phyloP scores from a whole-genome alignment of 2,113 vertebrate species.

The Phycodurus eques region DNA sequence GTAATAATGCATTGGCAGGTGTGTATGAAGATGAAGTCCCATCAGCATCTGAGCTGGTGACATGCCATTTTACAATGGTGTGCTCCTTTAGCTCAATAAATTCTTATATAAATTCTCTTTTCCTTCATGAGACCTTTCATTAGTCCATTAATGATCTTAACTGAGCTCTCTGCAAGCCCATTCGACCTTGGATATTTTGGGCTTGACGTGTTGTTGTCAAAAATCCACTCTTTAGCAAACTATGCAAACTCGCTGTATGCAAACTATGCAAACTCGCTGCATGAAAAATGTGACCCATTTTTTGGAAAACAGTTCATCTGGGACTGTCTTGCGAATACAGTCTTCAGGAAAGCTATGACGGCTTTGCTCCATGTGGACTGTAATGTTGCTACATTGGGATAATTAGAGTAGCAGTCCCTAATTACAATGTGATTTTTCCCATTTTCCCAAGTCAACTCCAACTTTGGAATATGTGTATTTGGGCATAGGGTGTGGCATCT shows the following conservation, averaged over 20 bases:
- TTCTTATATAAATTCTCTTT: background rate
- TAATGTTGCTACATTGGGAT: background rate
- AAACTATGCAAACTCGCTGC: background rate
- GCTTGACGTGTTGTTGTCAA: background rate
- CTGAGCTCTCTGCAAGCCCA: background rate
- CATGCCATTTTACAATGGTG: background rate
- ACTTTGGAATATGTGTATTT: background rate
- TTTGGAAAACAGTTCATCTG: background rate
- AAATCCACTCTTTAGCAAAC: background rate
- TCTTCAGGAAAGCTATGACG: constrained; percentile 1
- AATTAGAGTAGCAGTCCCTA: constrained; percentile 1
- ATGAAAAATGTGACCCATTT: constrained; percentile 6
- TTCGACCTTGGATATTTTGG: background rate
- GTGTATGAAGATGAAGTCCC: background rate
- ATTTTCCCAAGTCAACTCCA: background rate
- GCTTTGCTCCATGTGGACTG: background rate
- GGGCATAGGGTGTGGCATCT: background rate
- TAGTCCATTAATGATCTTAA: background rate
- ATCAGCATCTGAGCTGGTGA: background rate
- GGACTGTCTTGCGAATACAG: constrained; percentile 3
- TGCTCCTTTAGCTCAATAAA: background rate
- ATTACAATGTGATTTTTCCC: background rate
- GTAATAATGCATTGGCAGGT: background rate
- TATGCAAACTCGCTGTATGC: background rate
- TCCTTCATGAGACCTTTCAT: background rate